phyloP scores from a whole-genome alignment of 1,140 invertebrate species.

The Drosophila ambigua region DNA sequence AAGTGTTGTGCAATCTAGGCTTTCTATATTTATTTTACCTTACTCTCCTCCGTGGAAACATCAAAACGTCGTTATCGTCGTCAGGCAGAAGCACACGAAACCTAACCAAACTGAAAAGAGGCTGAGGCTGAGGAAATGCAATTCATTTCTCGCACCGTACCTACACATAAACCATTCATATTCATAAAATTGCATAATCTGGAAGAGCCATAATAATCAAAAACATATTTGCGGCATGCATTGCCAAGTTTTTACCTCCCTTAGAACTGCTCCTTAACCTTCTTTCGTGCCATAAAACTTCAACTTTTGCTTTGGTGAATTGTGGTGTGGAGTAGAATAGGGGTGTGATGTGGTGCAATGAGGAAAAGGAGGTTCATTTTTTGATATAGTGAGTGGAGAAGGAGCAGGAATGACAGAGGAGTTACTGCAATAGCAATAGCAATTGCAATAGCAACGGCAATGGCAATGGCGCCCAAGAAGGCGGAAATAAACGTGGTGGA shows the following conservation, averaged over 20 bases:
- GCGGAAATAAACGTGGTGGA: constrained; percentile 72
- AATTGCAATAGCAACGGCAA: constrained; percentile 53
- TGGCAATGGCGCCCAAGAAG: constrained; percentile 63
- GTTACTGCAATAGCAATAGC: constrained; percentile 17
- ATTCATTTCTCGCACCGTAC: constrained; percentile 58
- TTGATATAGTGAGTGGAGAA: constrained; percentile 13
- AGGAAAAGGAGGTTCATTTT: background rate
- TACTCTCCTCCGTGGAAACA: constrained; percentile 28
- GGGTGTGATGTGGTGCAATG: background rate
- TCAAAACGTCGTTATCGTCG: constrained; percentile 51
- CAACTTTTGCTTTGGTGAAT: constrained; percentile 58
- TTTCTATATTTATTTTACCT: constrained; percentile 63
- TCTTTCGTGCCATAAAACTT: constrained; percentile 69
- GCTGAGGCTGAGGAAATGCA: constrained; percentile 39
- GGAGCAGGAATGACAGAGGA: constrained; percentile 4
- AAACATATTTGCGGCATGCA: constrained; percentile 79
- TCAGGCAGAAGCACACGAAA: constrained; percentile 23
- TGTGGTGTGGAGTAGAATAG: too few species aligned
- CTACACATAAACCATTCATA: constrained; percentile 69
- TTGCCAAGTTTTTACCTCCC: constrained; percentile 37
- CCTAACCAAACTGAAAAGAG: constrained; percentile 9
- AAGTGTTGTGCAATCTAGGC: constrained; percentile 23
- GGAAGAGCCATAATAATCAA: constrained; percentile 83
- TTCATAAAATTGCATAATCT: constrained; percentile 83
- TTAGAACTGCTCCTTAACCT: constrained; percentile 21